Evolutionary conservation across 2,113 vertebrate genomes (phyloP).

Genomic region (Tauraco erythrolophus): DNA sequence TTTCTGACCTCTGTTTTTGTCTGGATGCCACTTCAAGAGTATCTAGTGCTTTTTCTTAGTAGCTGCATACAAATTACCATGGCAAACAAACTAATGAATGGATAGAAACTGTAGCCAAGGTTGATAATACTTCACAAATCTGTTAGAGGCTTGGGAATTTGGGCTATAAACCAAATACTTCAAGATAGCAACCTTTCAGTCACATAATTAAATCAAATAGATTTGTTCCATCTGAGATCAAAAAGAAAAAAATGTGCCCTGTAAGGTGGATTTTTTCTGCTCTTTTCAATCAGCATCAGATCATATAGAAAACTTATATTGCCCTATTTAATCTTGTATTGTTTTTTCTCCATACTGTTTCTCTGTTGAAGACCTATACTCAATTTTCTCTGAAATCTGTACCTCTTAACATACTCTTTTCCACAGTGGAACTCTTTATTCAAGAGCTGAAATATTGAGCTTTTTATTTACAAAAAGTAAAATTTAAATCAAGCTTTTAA

Average conservation of each 20-base stretch:
- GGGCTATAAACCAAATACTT: not conserved
- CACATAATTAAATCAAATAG: not conserved
- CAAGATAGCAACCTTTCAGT: not conserved
- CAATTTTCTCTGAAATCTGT: not conserved
- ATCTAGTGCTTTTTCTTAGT: conserved; percentile 2
- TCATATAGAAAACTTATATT: not conserved
- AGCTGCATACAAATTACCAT: not conserved
- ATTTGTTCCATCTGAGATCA: not conserved
- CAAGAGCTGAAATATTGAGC: not conserved
- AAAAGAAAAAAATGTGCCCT: not conserved
- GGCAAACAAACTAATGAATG: not conserved
- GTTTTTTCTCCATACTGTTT: not conserved
- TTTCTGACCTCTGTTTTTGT: conserved; percentile 7
- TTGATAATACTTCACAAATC: not conserved
- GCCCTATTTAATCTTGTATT: not conserved
- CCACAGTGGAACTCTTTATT: not conserved
- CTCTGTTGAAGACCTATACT: not conserved
- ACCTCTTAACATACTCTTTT: not conserved
- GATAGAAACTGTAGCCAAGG: not conserved
- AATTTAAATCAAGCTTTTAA: not conserved
- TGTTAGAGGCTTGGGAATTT: not conserved
- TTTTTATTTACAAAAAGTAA: not conserved
- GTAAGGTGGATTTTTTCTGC: not conserved
- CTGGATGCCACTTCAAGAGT: conserved; percentile 2
- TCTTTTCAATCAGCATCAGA: not conserved